These are phyloP conservation scores for Streptopelia turtur DNA, from an alignment of 2,797 vertebrate genomes.

Conservation along the genomic window DNA sequence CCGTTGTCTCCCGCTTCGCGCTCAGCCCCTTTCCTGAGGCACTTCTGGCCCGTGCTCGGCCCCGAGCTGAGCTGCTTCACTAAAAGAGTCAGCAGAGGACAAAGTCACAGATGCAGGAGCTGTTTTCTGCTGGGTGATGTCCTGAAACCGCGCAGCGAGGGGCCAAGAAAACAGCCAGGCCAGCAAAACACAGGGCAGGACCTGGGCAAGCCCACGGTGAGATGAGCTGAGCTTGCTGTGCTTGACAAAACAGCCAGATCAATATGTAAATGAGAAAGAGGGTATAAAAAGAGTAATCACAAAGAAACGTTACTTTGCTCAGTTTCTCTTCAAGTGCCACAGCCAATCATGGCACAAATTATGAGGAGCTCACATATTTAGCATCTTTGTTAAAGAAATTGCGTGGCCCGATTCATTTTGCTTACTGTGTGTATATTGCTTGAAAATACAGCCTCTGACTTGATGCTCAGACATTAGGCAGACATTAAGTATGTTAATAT, in stretches of 20 bases:
- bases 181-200: slow-evolving; percentile 52
- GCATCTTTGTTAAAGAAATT: not conserved
- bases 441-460: slow-evolving; percentile 50
- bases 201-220: not conserved
- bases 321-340: not conserved
- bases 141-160: rapidly evolving
- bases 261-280: slow-evolving; percentile 48
- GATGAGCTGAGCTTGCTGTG: not conserved
- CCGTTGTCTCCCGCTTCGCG: no score
- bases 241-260: not conserved
- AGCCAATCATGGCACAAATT: not conserved
- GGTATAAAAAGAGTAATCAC: not conserved
- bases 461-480: slow-evolving; percentile 54
- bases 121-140: not conserved
- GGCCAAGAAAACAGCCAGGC: not conserved
- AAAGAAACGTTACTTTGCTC: not conserved
- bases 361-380: not conserved
- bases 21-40: rapidly evolving
- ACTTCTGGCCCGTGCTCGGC: rapidly evolving
- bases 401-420: not conserved
- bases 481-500: slow-evolving; percentile 63
- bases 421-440: slow-evolving; percentile 17
- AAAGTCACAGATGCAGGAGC: rapidly evolving
- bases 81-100: not conserved
- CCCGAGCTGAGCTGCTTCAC: not conserved